Percentiles rank a stretch among this genome's conserved stretches.
Evolutionary conservation across 2,888 invertebrate genomes (phyloP).

Genomic region (Apotomis turbidana): DNA sequence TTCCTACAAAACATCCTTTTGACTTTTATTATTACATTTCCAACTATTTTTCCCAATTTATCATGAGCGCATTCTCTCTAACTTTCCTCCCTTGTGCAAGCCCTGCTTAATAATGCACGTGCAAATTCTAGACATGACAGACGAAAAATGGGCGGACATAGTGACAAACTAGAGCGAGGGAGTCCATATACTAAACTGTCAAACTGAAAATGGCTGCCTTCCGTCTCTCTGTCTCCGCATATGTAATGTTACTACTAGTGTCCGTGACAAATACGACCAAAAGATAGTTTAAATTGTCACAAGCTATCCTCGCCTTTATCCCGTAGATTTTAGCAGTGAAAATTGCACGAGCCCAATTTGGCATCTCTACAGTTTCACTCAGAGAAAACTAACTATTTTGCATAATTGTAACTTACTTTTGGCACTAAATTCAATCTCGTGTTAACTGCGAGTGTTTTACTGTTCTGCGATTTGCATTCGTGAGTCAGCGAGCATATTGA

Average conservation of each 20-base stretch:
- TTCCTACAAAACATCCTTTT: neutral
- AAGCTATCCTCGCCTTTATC: neutral
- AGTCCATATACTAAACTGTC: conserved; percentile 45
- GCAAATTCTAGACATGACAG: conserved; percentile 14
- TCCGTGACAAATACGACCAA: conserved; percentile 44
- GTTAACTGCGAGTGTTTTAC: conserved; percentile 30
- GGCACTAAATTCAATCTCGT: conserved; percentile 36
- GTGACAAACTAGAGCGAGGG: conserved; percentile 26
- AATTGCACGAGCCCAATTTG: neutral
- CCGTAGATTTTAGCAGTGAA: neutral
- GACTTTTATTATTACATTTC: neutral
- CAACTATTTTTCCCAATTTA: neutral
- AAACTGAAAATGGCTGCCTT: conserved; percentile 48
- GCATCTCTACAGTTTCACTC: neutral
- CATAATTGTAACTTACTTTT: conserved; percentile 30
- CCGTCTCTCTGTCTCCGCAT: conserved; percentile 43
- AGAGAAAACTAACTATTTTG: conserved; percentile 17
- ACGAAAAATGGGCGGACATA: conserved; percentile 28
- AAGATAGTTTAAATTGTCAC: conserved; percentile 8
- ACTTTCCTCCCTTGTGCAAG: conserved; percentile 3
- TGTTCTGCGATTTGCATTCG: conserved; percentile 37
- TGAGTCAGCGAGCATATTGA: conserved; percentile 51
- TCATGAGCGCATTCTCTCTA: neutral
- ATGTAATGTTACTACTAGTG: conserved; percentile 14
- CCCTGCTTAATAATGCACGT: conserved; percentile 24